Evolutionary conservation across 2,888 invertebrate species (phyloP).

Genomic region (Drosophila atripex): DNA sequence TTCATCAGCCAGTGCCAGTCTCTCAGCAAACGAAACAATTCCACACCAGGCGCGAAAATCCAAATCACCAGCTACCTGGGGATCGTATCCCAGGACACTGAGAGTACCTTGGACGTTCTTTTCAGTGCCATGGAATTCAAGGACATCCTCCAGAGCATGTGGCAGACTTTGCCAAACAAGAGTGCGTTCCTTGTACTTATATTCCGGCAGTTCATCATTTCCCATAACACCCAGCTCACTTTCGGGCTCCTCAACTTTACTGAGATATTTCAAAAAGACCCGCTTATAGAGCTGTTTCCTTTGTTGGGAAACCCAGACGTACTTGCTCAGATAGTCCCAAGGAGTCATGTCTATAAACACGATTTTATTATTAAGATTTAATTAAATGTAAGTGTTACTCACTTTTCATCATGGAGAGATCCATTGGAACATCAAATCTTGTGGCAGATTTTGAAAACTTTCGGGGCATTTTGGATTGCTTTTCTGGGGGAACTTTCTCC

Average conservation of each 20-base stretch:
- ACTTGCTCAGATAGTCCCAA: slow-evolving; percentile 88
- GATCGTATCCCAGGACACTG: slow-evolving; percentile 65
- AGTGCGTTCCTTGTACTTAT: slow-evolving; percentile 77
- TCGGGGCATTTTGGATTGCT: slow-evolving; percentile 86
- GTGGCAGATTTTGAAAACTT: slow-evolving; percentile 90
- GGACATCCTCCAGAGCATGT: slow-evolving; percentile 83
- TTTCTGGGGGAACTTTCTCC: slow-evolving; percentile 62
- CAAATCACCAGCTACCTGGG: slow-evolving; percentile 84
- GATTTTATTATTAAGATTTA: background rate
- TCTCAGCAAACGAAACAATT: slow-evolving; percentile 90
- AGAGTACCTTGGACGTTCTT: slow-evolving; percentile 77
- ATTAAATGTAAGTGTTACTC: slow-evolving; percentile 10
- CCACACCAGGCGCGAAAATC: slow-evolving; percentile 92
- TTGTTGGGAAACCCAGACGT: slow-evolving; percentile 86
- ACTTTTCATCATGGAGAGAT: slow-evolving; percentile 85
- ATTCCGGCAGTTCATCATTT: slow-evolving; percentile 63
- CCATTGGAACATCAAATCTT: slow-evolving; percentile 90
- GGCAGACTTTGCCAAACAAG: slow-evolving; percentile 74
- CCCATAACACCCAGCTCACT: slow-evolving; percentile 42
- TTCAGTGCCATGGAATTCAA: slow-evolving; percentile 83
- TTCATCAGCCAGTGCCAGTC: slow-evolving; percentile 81
- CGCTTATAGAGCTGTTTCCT: slow-evolving; percentile 86
- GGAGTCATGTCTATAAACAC: slow-evolving; percentile 86
- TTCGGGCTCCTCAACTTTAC: slow-evolving; percentile 74
- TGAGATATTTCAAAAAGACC: slow-evolving; percentile 84